Conservation (phyloP, 2,113 vertebrate species). For the Sturnus vulgaris region DNA sequence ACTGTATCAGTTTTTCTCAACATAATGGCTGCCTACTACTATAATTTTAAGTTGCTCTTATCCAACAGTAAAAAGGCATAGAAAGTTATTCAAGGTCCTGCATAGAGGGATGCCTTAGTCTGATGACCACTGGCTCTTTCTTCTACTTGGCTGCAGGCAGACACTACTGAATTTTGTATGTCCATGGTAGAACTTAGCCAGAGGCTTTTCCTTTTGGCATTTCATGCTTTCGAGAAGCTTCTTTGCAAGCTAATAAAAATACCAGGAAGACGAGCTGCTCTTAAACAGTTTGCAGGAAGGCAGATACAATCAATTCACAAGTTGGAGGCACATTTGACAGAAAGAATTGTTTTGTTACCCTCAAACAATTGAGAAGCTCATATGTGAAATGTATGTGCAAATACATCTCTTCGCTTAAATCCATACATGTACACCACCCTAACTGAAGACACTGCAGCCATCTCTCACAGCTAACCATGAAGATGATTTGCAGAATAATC, state of each 20-base stretch:
- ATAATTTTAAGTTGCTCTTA: not conserved
- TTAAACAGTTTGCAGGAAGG: not conserved
- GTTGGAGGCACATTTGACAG: conserved; percentile 23
- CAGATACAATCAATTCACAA: conserved; percentile 49
- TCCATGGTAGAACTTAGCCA: not conserved
- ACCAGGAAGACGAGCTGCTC: conserved; percentile 31
- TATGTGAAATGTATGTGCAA: not conserved
- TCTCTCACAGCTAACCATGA: not conserved
- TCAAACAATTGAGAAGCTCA: not conserved
- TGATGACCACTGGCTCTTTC: not conserved
- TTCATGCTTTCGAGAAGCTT: conserved; percentile 1
- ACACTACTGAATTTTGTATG: accelerated
- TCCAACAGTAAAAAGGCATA: not conserved
- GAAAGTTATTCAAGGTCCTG: not conserved
- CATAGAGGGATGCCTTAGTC: not conserved
- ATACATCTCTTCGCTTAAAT: conserved; percentile 17
- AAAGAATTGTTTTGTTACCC: conserved; percentile 18
- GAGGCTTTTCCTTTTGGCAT: not conserved
- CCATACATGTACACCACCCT: not conserved
- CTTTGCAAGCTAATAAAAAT: conserved; percentile 36
- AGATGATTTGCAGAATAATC: conserved; percentile 60
- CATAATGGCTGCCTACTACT: not conserved
- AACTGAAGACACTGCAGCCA: not conserved
- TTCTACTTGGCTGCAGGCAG: not conserved
- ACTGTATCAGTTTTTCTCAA: conserved; percentile 5